Evolutionary conservation across 2,888 invertebrate species (phyloP).

Genomic region (Ditylenchus weischeri): DNA sequence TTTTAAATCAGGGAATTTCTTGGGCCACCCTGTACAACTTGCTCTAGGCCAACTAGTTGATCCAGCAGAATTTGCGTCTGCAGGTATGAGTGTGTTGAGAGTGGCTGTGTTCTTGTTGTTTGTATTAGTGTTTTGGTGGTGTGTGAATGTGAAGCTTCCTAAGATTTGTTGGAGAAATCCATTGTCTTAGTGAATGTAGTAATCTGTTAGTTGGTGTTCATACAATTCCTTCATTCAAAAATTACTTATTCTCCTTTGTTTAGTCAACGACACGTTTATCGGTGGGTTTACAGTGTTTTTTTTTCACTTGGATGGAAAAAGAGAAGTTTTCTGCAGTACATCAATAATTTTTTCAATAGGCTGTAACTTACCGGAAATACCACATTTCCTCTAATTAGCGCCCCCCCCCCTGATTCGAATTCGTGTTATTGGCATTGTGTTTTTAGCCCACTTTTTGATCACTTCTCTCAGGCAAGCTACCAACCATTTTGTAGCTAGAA

Average conservation of each 20-base stretch:
- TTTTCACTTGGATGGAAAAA: neutral
- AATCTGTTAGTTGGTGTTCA: neutral
- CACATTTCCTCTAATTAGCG: too few species aligned
- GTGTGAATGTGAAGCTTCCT: too few species aligned
- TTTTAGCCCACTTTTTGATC: too few species aligned
- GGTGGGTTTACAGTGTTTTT: constrained; percentile 72
- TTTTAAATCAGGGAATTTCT: too few species aligned
- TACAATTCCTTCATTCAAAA: constrained; percentile 3
- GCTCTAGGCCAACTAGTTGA: constrained; percentile 87
- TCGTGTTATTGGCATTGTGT: too few species aligned
- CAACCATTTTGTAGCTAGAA: too few species aligned
- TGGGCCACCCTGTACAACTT: neutral
- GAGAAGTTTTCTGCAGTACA: neutral
- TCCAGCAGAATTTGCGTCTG: constrained; percentile 96
- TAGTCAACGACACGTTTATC: constrained; percentile 99
- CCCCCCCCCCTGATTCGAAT: too few species aligned
- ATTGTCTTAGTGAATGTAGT: too few species aligned
- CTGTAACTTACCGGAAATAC: too few species aligned
- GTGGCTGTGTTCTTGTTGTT: constrained; percentile 7
- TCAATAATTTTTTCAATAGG: too few species aligned
- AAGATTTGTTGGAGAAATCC: too few species aligned
- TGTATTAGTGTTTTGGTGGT: neutral
- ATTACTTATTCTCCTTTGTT: constrained; percentile 37
- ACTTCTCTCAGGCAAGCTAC: too few species aligned
- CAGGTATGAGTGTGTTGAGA: constrained; percentile 69